Percentiles rank a stretch among this genome's conserved stretches.
Evolutionary conservation across 2,797 vertebrate species (phyloP).

Genomic region (Bovichtus variegatus): DNA sequence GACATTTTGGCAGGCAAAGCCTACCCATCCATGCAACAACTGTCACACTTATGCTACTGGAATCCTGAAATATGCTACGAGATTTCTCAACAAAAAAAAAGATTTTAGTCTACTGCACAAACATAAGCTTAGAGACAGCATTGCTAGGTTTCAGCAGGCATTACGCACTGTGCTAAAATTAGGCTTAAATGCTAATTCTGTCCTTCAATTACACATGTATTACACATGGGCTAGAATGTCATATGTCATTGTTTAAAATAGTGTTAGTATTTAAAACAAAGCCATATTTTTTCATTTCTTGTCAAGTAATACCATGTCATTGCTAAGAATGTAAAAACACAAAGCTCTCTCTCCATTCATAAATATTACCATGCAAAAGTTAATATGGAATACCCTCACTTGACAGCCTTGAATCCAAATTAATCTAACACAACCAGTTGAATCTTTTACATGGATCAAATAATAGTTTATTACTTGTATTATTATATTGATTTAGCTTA

Average conservation of each 20-base stretch:
- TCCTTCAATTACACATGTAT: conserved; percentile 12
- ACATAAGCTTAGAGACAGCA: conserved; percentile 12
- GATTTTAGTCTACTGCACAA: conserved; percentile 31
- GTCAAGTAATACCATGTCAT: background rate
- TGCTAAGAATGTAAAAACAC: conserved; percentile 29
- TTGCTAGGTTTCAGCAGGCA: background rate
- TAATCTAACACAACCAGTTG: conserved; percentile 40
- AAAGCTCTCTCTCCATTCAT: conserved; percentile 30
- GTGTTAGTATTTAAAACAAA: background rate
- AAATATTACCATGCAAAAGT: conserved; percentile 13
- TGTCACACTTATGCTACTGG: conserved; percentile 47
- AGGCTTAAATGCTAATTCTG: too few species aligned
- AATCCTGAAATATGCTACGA: conserved; percentile 31
- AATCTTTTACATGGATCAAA: conserved; percentile 31
- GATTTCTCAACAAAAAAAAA: background rate
- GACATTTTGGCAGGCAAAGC: conserved; percentile 47
- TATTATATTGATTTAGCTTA: background rate
- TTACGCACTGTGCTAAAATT: conserved; percentile 2
- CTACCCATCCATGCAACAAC: conserved; percentile 46
- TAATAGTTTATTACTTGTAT: conserved; percentile 18
- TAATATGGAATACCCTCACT: conserved; percentile 24
- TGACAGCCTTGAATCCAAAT: conserved; percentile 34
- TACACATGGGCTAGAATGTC: background rate
- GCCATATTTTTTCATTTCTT: background rate
- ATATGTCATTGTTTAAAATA: conserved; percentile 1